phyloP scores from a whole-genome alignment of 2,113 vertebrate species.

The Eubucco bourcierii region DNA sequence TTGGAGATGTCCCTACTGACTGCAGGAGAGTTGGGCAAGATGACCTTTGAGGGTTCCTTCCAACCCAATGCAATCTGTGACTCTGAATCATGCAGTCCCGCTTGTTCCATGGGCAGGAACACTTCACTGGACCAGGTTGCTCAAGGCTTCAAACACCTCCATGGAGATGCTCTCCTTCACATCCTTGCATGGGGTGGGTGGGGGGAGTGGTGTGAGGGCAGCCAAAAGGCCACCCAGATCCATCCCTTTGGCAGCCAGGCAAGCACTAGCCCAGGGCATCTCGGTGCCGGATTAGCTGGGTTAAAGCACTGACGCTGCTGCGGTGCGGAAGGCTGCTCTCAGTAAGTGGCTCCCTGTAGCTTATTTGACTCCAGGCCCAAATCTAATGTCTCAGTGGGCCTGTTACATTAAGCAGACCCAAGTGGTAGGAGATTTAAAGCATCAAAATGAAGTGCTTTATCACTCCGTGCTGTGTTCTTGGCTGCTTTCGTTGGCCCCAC shows the following conservation, averaged over 20 bases:
- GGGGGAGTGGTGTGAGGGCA: too few relatives aligned
- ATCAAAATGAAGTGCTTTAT: slow-evolving; percentile 80
- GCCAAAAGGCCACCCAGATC: neutral
- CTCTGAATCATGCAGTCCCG: too few relatives aligned
- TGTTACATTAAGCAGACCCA: slow-evolving; percentile 81
- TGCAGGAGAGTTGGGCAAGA: too few relatives aligned
- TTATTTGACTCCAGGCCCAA: slow-evolving; percentile 76
- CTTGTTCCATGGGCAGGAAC: too few relatives aligned
- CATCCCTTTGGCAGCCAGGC: neutral
- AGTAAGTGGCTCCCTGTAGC: slow-evolving; percentile 79
- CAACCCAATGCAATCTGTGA: too few relatives aligned
- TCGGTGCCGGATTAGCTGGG: slow-evolving; percentile 19
- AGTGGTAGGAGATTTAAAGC: slow-evolving; percentile 80
- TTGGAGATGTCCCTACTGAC: too few relatives aligned
- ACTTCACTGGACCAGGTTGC: too few relatives aligned
- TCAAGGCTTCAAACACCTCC: too few relatives aligned
- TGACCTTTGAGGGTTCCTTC: too few relatives aligned
- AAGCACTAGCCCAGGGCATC: neutral
- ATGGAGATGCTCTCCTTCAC: neutral
- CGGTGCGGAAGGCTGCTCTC: slow-evolving; percentile 68
- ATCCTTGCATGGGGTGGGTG: rapidly evolving
- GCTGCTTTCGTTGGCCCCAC: slow-evolving; percentile 73
- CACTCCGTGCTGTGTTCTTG: slow-evolving; percentile 77
- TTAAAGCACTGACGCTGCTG: slow-evolving; percentile 64
- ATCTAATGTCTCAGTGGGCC: slow-evolving; percentile 75